Evolutionary conservation across 53 echinoderm and acorn worm genomes (phyloP).

Genomic region (Echinarachnius parma): DNA sequence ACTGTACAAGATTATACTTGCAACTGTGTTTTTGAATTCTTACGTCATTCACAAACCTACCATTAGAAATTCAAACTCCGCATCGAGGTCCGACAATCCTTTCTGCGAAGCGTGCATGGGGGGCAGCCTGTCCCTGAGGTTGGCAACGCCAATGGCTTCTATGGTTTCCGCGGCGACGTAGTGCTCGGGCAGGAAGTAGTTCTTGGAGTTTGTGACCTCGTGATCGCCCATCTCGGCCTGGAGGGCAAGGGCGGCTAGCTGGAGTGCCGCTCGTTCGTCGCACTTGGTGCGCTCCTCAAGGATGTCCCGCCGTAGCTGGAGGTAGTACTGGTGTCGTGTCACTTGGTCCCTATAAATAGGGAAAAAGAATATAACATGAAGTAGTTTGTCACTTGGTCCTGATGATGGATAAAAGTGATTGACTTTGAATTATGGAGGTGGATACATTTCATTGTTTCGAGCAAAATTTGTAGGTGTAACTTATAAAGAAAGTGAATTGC

Average conservation of each 20-base stretch:
- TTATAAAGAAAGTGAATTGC: too few relatives aligned
- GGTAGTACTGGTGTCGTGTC: constrained; percentile 91
- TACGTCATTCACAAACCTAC: too few relatives aligned
- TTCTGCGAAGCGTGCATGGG: constrained; percentile 63
- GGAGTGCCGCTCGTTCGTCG: constrained; percentile 68
- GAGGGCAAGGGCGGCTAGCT: constrained; percentile 85
- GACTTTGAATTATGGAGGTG: too few relatives aligned
- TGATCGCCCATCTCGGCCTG: constrained; percentile 96
- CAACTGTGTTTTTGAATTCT: too few relatives aligned
- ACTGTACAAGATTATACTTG: too few relatives aligned
- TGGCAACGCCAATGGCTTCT: constrained; percentile 46
- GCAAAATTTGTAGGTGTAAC: too few relatives aligned
- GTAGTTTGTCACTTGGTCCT: too few relatives aligned
- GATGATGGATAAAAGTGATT: too few relatives aligned
- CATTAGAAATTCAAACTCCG: constrained; percentile 90
- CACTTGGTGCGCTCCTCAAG: constrained; percentile 83
- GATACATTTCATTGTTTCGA: too few relatives aligned
- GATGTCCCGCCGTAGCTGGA: constrained; percentile 88
- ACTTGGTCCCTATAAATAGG: constrained; percentile 60
- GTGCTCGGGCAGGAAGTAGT: constrained; percentile 98
- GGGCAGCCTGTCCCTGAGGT: constrained; percentile 56
- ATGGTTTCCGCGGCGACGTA: constrained; percentile 77
- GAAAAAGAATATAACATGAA: too few relatives aligned
- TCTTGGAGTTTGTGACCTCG: constrained; percentile 61
- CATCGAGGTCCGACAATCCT: constrained; percentile 73